Conservation (phyloP, 2,888 invertebrate genomes). For the Blastobasis lacticolella region DNA sequence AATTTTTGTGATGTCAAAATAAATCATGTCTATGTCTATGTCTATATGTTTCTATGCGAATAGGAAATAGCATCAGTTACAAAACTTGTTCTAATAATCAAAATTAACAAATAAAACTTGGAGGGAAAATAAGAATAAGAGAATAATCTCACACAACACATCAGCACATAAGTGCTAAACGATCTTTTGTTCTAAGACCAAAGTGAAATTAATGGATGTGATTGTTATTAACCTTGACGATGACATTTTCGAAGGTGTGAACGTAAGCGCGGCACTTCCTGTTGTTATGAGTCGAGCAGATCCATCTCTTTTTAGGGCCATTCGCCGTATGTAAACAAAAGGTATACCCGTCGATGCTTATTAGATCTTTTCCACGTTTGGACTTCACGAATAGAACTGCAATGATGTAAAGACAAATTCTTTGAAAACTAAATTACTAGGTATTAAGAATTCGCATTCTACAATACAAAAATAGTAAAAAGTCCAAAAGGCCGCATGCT, state of each 20-base stretch:
- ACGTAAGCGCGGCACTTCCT: neutral
- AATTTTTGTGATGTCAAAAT: too few species aligned
- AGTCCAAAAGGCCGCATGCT: too few species aligned
- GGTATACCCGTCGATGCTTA: conserved; percentile 13
- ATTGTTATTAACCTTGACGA: neutral
- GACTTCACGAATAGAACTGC: conserved; percentile 8
- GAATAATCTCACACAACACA: too few species aligned
- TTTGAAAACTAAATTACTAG: neutral
- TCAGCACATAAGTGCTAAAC: too few species aligned
- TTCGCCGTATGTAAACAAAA: conserved; percentile 2
- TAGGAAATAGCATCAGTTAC: too few species aligned
- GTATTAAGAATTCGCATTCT: neutral
- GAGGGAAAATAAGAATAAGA: too few species aligned
- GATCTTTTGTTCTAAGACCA: neutral
- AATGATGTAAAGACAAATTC: neutral
- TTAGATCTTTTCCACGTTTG: conserved; percentile 17
- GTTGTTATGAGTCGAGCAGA: conserved; percentile 21
- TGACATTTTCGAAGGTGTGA: neutral
- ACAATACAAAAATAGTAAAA: neutral
- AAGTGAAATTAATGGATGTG: neutral
- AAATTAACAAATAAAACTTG: too few species aligned
- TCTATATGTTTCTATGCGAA: too few species aligned
- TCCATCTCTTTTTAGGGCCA: conserved; percentile 17
- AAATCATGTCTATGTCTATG: too few species aligned
- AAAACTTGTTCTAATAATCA: too few species aligned